Evolutionary conservation across 2,888 invertebrate genomes (phyloP).

Genomic region (Himalopsyche japonica): DNA sequence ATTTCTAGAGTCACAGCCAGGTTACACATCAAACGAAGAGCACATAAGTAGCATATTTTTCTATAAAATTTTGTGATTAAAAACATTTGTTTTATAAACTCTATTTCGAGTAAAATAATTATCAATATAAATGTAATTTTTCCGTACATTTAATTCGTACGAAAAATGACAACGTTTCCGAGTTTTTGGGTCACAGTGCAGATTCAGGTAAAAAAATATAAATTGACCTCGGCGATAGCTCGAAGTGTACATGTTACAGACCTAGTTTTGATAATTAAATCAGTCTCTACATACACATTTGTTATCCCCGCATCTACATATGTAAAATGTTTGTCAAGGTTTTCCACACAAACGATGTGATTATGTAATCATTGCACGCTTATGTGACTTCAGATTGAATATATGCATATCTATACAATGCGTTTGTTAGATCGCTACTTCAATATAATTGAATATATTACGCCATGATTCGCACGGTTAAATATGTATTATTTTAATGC

Average conservation of each 20-base stretch:
- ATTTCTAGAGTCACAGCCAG: too few species aligned
- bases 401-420: not conserved
- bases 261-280: not conserved
- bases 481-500: too few species aligned
- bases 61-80: too few species aligned
- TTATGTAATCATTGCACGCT: not conserved
- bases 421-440: too few species aligned
- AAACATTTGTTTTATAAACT: too few species aligned
- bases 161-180: not conserved
- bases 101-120: too few species aligned
- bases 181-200: not conserved
- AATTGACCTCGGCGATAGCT: not conserved
- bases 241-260: not conserved
- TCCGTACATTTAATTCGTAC: too few species aligned
- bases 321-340: not conserved
- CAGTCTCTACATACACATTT: not conserved
- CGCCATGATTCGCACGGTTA: too few species aligned
- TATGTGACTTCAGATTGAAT: not conserved
- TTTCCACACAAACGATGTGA: not conserved
- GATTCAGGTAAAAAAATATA: not conserved
- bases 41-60: too few species aligned
- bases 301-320: not conserved
- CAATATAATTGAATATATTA: too few species aligned
- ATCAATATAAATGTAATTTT: too few species aligned
- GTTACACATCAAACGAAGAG: too few species aligned